Evolutionary conservation across 2,797 vertebrate genomes (phyloP), one percentile per base, ranked within the genome.

Genomic region (Staurois parvus): DNA sequence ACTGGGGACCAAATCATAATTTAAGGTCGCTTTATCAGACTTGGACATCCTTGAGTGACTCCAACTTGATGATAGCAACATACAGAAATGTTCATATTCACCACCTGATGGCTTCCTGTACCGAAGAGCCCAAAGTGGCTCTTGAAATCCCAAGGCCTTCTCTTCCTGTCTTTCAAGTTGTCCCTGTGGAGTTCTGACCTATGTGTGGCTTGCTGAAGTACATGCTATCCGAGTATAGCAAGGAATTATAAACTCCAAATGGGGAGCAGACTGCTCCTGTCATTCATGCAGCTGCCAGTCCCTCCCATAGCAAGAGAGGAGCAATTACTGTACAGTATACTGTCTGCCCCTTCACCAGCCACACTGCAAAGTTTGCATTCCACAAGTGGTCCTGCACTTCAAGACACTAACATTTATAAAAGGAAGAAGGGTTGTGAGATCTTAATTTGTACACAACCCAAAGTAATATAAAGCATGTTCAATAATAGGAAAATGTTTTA

Each of bases 231-330:
- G 94, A 95, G 94, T 96, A 95, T 92, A 94, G 93, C 92, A 91
- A 93, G 91, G 94, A 96, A 96, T 96, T 97, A 96, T 94, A 97
- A 97, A 97, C 94, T 94, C 95, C 94, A 93, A 93, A 95, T 91
- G 91, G 92, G 95, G 95, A 96, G 96, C 95, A 94, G 90, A 93
- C 93, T 95, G 94, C 92, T 91, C 92, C 92, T 94, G 96, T 95
- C 95, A 96, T 91, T 95, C 92, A 93, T 91, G 94, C 95, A 96
- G 96, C 97, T 96, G 97, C 94, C 92, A 88, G 89, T 89, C 91
- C 74, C 93, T 94, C 93, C 92, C 93, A 90, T 89, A 87, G 88
- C 85, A 81, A 91, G 92, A 89, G 89, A 92, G 17, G 29, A 88
- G 87, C 87, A 89, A 73, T 72, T 69, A 52, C 45, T 72, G 45